phyloP scores from a whole-genome alignment of 1,140 invertebrate species.

The Drosophila takahashii region DNA sequence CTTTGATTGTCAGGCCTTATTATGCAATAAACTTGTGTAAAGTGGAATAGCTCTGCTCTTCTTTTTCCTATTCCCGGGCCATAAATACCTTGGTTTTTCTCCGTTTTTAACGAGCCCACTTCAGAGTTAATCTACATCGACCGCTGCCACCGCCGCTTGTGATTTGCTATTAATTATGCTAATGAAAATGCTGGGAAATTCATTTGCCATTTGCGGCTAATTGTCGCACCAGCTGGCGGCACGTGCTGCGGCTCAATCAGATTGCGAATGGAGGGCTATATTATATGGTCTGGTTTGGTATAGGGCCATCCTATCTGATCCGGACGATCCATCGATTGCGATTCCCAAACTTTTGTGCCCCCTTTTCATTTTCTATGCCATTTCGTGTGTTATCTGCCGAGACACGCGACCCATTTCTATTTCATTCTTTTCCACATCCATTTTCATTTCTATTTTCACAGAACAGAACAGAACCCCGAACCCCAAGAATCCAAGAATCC shows the following conservation, averaged over 20 bases:
- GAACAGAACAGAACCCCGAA: slow-evolving; percentile 12
- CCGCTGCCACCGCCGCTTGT: background rate
- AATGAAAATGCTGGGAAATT: slow-evolving; percentile 69
- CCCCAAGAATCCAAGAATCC: slow-evolving; percentile 10
- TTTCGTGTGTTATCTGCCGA: slow-evolving; percentile 40
- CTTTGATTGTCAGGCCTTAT: too few relatives aligned
- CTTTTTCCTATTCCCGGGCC: too few relatives aligned
- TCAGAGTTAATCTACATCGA: background rate
- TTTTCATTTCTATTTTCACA: slow-evolving; percentile 13
- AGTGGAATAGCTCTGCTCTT: background rate
- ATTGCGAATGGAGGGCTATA: slow-evolving; percentile 15
- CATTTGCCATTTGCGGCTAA: slow-evolving; percentile 77
- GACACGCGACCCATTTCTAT: slow-evolving; percentile 43
- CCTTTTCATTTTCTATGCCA: slow-evolving; percentile 2
- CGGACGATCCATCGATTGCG: slow-evolving; percentile 29
- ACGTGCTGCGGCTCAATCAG: slow-evolving; percentile 43
- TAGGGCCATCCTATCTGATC: slow-evolving; percentile 5
- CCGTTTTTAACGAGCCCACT: background rate
- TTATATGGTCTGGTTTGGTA: too few relatives aligned
- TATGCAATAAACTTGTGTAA: background rate
- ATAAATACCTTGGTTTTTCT: background rate
- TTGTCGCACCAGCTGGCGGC: slow-evolving; percentile 51
- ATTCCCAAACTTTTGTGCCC: slow-evolving; percentile 38
- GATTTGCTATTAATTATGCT: slow-evolving; percentile 69
- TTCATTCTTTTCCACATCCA: background rate